Evolutionary conservation across 2,888 invertebrate species (phyloP).

Genomic region (Lasioglossum vierecki): DNA sequence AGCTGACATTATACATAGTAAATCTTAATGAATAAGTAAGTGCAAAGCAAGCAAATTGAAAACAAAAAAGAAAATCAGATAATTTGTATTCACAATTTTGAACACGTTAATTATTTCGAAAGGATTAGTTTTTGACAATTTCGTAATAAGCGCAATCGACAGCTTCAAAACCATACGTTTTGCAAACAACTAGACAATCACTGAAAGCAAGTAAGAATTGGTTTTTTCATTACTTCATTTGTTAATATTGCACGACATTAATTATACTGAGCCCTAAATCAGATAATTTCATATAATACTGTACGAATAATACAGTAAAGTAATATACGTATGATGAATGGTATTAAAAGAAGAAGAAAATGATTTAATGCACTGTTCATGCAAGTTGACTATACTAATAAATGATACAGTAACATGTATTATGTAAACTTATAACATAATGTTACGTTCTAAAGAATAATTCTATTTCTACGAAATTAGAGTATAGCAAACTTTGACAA

Average conservation of each 20-base stretch:
- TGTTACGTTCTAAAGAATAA: constrained; percentile 46
- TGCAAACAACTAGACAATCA: constrained; percentile 31
- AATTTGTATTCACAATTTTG: constrained; percentile 6
- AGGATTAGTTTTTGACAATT: constrained; percentile 17
- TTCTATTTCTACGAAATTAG: constrained; percentile 74
- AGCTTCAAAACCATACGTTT: constrained; percentile 20
- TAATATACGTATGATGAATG: not conserved
- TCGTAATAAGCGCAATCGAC: constrained; percentile 13
- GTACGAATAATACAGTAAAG: not conserved
- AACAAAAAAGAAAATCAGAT: constrained; percentile 6
- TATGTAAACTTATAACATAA: constrained; percentile 21
- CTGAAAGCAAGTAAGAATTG: constrained; percentile 25
- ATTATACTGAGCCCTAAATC: constrained; percentile 10
- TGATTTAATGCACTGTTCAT: constrained; percentile 40
- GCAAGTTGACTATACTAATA: constrained; percentile 51
- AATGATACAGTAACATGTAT: constrained; percentile 27
- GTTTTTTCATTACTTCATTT: constrained; percentile 11
- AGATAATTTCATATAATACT: constrained; percentile 25
- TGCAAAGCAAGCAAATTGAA: constrained; percentile 59
- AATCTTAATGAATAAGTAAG: constrained; percentile 47
- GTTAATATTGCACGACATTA: constrained; percentile 32
- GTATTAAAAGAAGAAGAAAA: constrained; percentile 6
- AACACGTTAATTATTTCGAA: not conserved
- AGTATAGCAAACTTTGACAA: constrained; percentile 83
- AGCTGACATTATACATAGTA: constrained; percentile 56